phyloP scores from a whole-genome alignment of 2,113 vertebrate species.

The Oncorhynchus keta region DNA sequence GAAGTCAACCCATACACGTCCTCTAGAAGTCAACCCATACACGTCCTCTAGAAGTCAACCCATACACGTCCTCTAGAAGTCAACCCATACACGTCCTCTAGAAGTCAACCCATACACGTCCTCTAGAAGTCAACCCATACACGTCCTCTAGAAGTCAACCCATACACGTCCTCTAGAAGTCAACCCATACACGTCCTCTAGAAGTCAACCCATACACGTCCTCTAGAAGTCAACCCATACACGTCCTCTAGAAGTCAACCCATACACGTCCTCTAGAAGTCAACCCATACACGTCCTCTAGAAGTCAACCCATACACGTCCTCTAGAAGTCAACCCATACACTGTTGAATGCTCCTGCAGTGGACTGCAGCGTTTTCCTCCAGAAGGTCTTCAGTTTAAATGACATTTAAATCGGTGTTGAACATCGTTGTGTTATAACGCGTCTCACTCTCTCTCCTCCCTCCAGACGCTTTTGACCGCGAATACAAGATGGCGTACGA shows the following conservation, averaged over 20 bases:
- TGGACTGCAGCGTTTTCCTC: not conserved
- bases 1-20: too few relatives aligned
- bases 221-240: not conserved
- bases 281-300: not conserved
- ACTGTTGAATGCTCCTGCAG: not conserved
- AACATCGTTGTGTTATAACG: not conserved
- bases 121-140: too few relatives aligned
- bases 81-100: too few relatives aligned
- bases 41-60: too few relatives aligned
- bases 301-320: not conserved
- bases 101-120: too few relatives aligned
- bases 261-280: not conserved
- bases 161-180: not conserved
- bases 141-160: too few relatives aligned
- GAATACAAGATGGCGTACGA: conserved; percentile 96
- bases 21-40: too few relatives aligned
- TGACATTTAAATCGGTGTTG: too few relatives aligned
- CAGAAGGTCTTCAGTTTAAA: too few relatives aligned
- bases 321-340: not conserved
- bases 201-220: not conserved
- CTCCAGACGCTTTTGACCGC: conserved; percentile 91
- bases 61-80: too few relatives aligned
- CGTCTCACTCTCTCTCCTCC: not conserved
- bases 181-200: not conserved
- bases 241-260: too few relatives aligned